These are phyloP conservation scores for Saccostrea cuccullata DNA, from an alignment of 1,140 invertebrate species.

Conservation along the genomic window DNA sequence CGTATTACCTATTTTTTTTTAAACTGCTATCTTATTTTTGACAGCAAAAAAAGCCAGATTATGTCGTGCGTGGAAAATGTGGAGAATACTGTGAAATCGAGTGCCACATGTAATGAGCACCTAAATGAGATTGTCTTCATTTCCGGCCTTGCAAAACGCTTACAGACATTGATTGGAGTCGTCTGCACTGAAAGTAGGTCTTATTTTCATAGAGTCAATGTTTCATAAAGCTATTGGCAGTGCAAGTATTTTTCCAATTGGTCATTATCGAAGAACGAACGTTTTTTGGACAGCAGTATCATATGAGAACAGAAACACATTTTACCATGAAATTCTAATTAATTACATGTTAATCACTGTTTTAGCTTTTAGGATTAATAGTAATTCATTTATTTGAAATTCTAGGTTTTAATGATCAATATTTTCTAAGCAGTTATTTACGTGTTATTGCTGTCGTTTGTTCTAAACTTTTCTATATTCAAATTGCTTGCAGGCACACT, in stretches of 20 bases:
- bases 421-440: too few relatives aligned
- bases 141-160: not conserved
- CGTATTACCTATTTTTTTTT: too few relatives aligned
- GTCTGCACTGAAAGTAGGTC: not conserved
- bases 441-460: too few relatives aligned
- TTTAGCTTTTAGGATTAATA: too few relatives aligned
- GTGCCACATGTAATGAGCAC: not conserved
- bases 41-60: not conserved
- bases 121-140: too few relatives aligned
- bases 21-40: not conserved
- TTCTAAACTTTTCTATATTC: too few relatives aligned
- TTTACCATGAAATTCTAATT: not conserved
- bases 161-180: not conserved
- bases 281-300: not conserved
- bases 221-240: not conserved
- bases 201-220: not conserved
- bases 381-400: too few relatives aligned
- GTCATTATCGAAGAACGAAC: not conserved
- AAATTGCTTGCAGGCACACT: constrained; percentile 11
- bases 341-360: not conserved
- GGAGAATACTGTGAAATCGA: too few relatives aligned
- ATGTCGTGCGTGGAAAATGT: not conserved
- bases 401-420: too few relatives aligned
- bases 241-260: not conserved
- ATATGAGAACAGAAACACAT: not conserved